phyloP scores from a whole-genome alignment of 1,140 invertebrate genomes.

The Drosophila elegans region DNA sequence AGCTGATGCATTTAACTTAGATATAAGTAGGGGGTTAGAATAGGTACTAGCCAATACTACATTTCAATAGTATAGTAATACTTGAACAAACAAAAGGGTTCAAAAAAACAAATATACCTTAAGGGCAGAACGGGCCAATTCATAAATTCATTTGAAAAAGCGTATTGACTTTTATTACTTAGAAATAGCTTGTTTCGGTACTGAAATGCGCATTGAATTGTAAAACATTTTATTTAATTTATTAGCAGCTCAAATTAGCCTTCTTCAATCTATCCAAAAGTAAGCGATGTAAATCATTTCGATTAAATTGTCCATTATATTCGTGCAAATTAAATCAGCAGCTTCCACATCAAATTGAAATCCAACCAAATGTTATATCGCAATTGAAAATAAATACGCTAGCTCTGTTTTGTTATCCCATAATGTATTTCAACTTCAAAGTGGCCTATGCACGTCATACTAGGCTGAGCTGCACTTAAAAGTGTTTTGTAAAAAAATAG shows the following conservation, averaged over 20 bases:
- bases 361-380: constrained; percentile 6
- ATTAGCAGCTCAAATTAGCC: neutral
- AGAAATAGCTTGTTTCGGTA: too few relatives aligned
- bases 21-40: neutral
- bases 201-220: neutral
- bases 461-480: constrained; percentile 64
- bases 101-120: too few relatives aligned
- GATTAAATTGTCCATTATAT: neutral
- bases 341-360: neutral
- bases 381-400: constrained; percentile 50
- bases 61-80: neutral
- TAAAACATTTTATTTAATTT: neutral
- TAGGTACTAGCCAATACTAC: neutral
- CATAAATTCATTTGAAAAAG: too few relatives aligned
- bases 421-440: constrained; percentile 54
- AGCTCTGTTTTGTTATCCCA: constrained; percentile 39
- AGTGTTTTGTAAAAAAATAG: constrained; percentile 58
- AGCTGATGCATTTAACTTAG: constrained; percentile 10
- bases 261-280: neutral
- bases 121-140: too few relatives aligned
- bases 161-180: too few relatives aligned
- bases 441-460: constrained; percentile 46
- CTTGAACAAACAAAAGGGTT: too few relatives aligned
- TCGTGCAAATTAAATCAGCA: constrained; percentile 2
- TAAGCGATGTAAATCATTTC: neutral